phyloP scores from a whole-genome alignment of 1,140 invertebrate genomes.

The Tetragnatha versicolor region DNA sequence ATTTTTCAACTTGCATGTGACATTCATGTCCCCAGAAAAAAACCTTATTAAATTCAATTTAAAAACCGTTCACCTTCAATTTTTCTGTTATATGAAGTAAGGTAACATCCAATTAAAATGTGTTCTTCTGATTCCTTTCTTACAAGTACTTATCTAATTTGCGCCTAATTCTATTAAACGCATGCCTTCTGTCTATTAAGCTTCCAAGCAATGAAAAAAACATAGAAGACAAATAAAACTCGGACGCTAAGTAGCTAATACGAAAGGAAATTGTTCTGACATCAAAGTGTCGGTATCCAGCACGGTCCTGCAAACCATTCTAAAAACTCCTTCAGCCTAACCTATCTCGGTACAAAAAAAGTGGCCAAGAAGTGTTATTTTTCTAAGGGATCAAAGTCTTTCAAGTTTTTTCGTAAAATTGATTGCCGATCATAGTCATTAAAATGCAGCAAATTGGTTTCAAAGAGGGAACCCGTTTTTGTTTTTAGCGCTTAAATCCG shows the following conservation, averaged over 20 bases:
- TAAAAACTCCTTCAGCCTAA: background rate
- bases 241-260: background rate
- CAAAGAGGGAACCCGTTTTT: constrained; percentile 27
- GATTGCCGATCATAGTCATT: constrained; percentile 38
- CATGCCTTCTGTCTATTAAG: too few species aligned
- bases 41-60: too few species aligned
- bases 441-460: constrained; percentile 44
- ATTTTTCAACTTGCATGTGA: too few species aligned
- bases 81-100: too few species aligned
- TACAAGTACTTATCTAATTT: too few species aligned
- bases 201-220: too few species aligned
- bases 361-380: constrained; percentile 16
- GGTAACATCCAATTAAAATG: too few species aligned
- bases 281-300: constrained; percentile 1
- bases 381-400: constrained; percentile 36
- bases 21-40: too few species aligned
- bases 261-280: background rate
- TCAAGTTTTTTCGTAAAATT: constrained; percentile 18
- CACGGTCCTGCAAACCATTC: background rate
- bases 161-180: too few species aligned
- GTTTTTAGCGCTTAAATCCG: constrained; percentile 31
- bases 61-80: too few species aligned
- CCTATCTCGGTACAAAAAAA: too few species aligned
- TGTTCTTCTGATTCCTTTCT: too few species aligned
- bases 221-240: background rate